These are phyloP conservation scores for Tetropium fuscum DNA, from an alignment of 2,888 invertebrate species.

Conservation along the genomic window DNA sequence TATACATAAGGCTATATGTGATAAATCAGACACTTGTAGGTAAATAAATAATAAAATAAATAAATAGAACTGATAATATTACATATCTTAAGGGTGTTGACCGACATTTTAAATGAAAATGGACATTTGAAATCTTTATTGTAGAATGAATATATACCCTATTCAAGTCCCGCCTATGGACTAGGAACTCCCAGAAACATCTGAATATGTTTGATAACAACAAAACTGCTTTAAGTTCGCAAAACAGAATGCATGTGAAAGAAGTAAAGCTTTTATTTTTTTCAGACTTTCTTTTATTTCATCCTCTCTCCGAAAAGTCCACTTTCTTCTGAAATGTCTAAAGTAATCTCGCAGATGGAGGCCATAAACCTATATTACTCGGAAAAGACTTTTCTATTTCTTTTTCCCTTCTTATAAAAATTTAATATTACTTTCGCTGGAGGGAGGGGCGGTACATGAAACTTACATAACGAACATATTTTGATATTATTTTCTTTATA, in stretches of 20 bases:
- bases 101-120: too few relatives aligned
- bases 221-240: constrained; percentile 57
- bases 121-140: neutral
- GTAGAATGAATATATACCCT: neutral
- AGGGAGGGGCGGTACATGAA: constrained; percentile 42
- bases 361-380: constrained; percentile 68
- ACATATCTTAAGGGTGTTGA: neutral
- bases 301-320: constrained; percentile 61
- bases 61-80: neutral
- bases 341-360: constrained; percentile 68
- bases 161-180: constrained; percentile 17
- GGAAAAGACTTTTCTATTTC: constrained; percentile 66
- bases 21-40: too few relatives aligned
- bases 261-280: constrained; percentile 59
- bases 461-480: constrained; percentile 48
- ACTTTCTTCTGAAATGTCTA: constrained; percentile 66
- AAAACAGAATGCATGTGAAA: constrained; percentile 60
- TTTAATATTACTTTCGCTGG: constrained; percentile 65
- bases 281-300: constrained; percentile 46
- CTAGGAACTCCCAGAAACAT: constrained; percentile 27
- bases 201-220: constrained; percentile 59
- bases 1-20: too few relatives aligned
- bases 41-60: neutral
- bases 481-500: constrained; percentile 45
- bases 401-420: constrained; percentile 66